Evolutionary conservation across 2,113 vertebrate genomes (phyloP).

Genomic region (Ranitomeya imitator): DNA sequence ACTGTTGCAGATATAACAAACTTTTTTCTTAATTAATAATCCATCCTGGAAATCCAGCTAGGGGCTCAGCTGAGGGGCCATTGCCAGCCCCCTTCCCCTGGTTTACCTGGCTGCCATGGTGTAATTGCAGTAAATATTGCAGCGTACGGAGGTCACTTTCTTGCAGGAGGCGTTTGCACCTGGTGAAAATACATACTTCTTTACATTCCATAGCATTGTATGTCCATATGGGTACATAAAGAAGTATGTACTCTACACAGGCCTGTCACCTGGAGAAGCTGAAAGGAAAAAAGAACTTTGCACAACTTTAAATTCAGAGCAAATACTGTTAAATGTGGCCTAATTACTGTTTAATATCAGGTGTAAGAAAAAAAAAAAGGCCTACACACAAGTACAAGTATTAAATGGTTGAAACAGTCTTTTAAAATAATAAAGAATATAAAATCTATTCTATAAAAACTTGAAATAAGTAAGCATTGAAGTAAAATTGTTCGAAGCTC

Average conservation of each 20-base stretch:
- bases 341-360: constrained; percentile 4
- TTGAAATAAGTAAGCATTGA: background rate
- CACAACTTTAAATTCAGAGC: constrained; percentile 54
- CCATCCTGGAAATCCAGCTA: background rate
- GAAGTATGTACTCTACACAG: constrained; percentile 99
- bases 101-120: background rate
- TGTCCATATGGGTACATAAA: constrained; percentile 99
- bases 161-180: constrained; percentile 72
- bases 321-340: constrained; percentile 50
- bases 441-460: background rate
- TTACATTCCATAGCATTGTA: constrained; percentile 99
- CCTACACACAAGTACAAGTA: background rate
- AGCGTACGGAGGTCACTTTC: constrained; percentile 61
- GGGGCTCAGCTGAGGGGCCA: background rate
- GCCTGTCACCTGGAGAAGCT: constrained; percentile 68
- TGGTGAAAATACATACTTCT: constrained; percentile 99
- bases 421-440: too few relatives aligned
- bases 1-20: background rate
- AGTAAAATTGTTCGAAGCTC: background rate
- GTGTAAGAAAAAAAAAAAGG: background rate
- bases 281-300: constrained; percentile 59
- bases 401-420: background rate
- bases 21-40: background rate
- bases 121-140: background rate
- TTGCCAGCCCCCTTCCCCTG: background rate